Evolutionary conservation across 23 tunicate genomes (phyloP), one percentile per base, ranked within the genome.

Genomic region (Halocynthia roretzi): DNA sequence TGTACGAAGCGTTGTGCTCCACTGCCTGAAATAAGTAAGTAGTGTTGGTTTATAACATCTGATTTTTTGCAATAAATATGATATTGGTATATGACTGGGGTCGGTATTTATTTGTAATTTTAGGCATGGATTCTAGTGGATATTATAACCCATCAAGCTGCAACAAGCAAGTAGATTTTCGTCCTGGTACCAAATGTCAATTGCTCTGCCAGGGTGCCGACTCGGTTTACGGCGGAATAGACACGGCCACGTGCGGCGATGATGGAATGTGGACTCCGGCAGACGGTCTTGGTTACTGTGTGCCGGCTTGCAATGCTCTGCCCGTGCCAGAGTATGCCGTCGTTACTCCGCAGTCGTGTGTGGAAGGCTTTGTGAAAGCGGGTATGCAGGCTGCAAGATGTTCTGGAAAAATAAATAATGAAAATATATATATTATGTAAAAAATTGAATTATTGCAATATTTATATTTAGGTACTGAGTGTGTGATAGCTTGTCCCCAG

Each of bases 351-450:
- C 52, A 72, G 21, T 23, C 6, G 49, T 81, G 85, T 56, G 40
- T 56, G 10, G 77, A 56, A 71, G 85, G 85, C 19, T 81, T 81
- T 57, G 85, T 81, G 53, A 67, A 81, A 51, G 49, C 77, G 72
- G 85, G 84, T 80, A 15, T 4, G 14, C 19, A 15, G 72, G 14
- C 19, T 15, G 14, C 23, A 19, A 67, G 23, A 8, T 70, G 9
- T 50, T 31, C 44, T 31, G 44, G 44, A 31, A 31, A 31, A 31
- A 31, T n/a, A n/a, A n/a, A n/a, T n/a, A n/a, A n/a, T n/a, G n/a
- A n/a, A n/a, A n/a, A n/a, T n/a, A n/a, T 31, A 31, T 31, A 67
- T 67, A 19, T 67, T 1, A 67, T 0, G 20, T 67, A 17, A 67
- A 67, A 67, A 15, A 67, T 0, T n/a, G 17, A 15, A n/a, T 19